Evolutionary conservation across 2,113 vertebrate genomes (phyloP).

Genomic region (Scatophagus argus): DNA sequence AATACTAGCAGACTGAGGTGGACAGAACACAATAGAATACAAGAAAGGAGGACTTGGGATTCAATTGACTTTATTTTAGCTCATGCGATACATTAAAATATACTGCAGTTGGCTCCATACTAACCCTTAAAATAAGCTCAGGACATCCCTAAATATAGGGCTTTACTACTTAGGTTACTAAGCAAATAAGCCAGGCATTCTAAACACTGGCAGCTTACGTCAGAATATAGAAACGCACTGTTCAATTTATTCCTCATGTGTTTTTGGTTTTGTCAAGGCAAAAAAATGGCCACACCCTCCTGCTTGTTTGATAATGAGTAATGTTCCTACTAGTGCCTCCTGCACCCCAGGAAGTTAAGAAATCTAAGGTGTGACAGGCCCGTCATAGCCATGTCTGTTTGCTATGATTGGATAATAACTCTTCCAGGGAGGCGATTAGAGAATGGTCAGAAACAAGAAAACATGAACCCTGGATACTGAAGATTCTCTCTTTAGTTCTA

Average conservation of each 20-base stretch:
- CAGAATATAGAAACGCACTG: neutral
- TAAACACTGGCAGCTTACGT: neutral
- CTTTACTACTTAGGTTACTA: neutral
- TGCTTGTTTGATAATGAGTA: neutral
- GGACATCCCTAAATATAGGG: neutral
- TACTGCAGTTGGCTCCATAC: neutral
- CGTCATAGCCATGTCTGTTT: neutral
- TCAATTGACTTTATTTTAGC: neutral
- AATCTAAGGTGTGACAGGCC: neutral
- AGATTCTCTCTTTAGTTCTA: neutral
- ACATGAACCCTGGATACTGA: neutral
- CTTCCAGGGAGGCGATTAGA: no score
- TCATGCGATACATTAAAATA: neutral
- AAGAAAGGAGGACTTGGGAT: neutral
- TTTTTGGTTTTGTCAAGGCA: neutral
- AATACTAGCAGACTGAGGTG: neutral
- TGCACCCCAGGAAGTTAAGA: no score
- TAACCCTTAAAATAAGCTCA: neutral
- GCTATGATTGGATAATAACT: neutral
- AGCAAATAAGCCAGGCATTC: neutral
- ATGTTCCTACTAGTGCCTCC: neutral
- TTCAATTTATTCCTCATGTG: neutral
- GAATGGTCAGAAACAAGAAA: neutral
- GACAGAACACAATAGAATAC: neutral
- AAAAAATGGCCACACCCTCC: neutral